A percentile compares a stretch with the other conserved stretches of the same genome.
phyloP scores from a whole-genome alignment of 2,888 invertebrate species.

The Dugesia japonica region DNA sequence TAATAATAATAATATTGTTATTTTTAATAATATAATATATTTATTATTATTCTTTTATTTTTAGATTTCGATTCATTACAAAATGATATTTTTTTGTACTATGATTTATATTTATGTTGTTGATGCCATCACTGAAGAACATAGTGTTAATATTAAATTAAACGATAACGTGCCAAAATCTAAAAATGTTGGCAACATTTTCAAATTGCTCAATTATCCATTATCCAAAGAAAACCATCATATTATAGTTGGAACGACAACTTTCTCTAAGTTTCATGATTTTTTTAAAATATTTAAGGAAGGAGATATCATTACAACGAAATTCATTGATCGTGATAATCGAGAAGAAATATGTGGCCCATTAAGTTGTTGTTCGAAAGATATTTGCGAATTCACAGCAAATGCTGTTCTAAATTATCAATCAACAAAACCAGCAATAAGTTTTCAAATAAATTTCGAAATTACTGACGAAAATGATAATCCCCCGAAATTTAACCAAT shows the following conservation, averaged over 20 bases:
- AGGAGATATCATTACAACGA: constrained; percentile 21
- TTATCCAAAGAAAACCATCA: not conserved
- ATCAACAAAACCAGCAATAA: not conserved
- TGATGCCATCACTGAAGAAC: not conserved
- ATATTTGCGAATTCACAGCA: not conserved
- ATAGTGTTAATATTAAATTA: not conserved
- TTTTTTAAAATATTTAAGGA: constrained; percentile 22
- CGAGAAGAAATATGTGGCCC: constrained; percentile 30
- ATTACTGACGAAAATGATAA: constrained; percentile 28
- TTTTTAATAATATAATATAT: too few species aligned
- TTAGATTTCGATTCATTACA: too few species aligned
- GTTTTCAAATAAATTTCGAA: not conserved
- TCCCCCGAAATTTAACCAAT: constrained; percentile 17
- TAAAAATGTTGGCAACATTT: constrained; percentile 5
- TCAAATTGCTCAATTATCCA: not conserved
- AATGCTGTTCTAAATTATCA: not conserved
- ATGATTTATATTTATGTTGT: not conserved
- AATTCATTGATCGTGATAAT: constrained; percentile 27
- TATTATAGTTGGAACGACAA: constrained; percentile 5
- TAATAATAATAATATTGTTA: too few species aligned
- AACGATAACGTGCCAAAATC: constrained; percentile 9
- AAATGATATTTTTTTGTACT: not conserved
- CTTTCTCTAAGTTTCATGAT: constrained; percentile 20
- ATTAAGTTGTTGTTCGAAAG: constrained; percentile 28
- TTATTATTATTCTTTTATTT: too few species aligned